Evolutionary conservation across 2,888 invertebrate species (phyloP).

Genomic region (Noctua pronuba): DNA sequence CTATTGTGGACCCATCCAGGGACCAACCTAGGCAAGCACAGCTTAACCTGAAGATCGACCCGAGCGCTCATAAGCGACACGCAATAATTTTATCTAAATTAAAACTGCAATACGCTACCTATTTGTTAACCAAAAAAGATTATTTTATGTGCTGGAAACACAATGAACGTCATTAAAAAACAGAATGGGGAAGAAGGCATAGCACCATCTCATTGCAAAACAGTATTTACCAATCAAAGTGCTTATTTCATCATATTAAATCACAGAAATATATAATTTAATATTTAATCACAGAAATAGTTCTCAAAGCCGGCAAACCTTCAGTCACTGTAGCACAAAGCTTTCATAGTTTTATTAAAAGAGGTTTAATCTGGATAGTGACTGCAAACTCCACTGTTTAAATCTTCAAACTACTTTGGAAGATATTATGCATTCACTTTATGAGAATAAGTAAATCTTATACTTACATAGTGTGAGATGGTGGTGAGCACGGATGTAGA

Average conservation of each 20-base stretch:
- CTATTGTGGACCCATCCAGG: too few relatives aligned
- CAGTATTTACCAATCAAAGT: slow-evolving; percentile 7
- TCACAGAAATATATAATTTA: slow-evolving; percentile 31
- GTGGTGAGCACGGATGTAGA: not conserved
- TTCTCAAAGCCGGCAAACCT: not conserved
- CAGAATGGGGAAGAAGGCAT: not conserved
- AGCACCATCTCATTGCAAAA: not conserved
- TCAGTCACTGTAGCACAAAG: slow-evolving; percentile 4
- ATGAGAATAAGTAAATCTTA: not conserved
- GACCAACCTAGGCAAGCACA: too few relatives aligned
- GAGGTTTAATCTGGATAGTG: slow-evolving; percentile 37
- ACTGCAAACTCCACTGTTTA: slow-evolving; percentile 21
- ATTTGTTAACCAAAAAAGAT: too few relatives aligned
- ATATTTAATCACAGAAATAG: slow-evolving; percentile 35
- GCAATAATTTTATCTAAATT: too few relatives aligned
- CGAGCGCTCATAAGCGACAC: too few relatives aligned
- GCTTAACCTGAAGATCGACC: too few relatives aligned
- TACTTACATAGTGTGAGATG: not conserved
- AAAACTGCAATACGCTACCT: too few relatives aligned
- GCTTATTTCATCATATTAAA: slow-evolving; percentile 24
- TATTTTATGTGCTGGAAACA: not conserved
- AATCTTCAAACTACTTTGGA: slow-evolving; percentile 15
- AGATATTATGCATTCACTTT: slow-evolving; percentile 26
- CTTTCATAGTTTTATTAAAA: slow-evolving; percentile 24
- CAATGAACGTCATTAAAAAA: not conserved